phyloP scores from a whole-genome alignment of 1,140 invertebrate species.

The Cyclargus thomasi region DNA sequence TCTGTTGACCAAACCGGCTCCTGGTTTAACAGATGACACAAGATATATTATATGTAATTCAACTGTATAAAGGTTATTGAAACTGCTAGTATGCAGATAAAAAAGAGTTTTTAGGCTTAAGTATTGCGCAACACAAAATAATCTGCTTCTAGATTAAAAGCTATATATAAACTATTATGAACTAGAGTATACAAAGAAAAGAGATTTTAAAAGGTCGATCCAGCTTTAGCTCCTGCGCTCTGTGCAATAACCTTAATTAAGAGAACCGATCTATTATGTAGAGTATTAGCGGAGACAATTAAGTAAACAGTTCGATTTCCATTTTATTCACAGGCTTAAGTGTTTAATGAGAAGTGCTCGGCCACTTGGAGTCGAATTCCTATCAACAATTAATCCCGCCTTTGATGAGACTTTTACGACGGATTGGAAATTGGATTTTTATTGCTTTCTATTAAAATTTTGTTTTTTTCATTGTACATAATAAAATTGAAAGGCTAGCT shows the following conservation, averaged over 20 bases:
- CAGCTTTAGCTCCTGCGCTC: neutral
- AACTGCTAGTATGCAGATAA: no score
- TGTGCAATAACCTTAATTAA: neutral
- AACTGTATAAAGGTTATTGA: no score
- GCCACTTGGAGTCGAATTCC: slow-evolving; percentile 1
- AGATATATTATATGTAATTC: no score
- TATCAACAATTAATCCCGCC: slow-evolving; percentile 15
- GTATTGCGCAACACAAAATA: no score
- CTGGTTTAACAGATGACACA: no score
- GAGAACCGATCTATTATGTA: neutral
- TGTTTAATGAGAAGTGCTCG: neutral
- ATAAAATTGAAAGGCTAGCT: slow-evolving; percentile 10
- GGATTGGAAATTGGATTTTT: slow-evolving; percentile 11
- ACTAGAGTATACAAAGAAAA: no score
- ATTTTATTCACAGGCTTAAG: neutral
- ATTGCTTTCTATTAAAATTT: slow-evolving; percentile 7
- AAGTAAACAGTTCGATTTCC: slow-evolving; percentile 4
- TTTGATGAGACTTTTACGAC: slow-evolving; percentile 6
- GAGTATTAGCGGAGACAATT: neutral
- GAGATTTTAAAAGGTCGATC: no score
- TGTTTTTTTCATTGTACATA: slow-evolving; percentile 3
- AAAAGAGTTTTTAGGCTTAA: no score
- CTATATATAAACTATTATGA: no score
- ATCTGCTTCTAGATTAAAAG: no score
- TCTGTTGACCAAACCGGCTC: no score